Evolutionary conservation across 1,140 invertebrate species (phyloP), one percentile per base, ranked within the genome.

Genomic region (Drosophila repletoides): DNA sequence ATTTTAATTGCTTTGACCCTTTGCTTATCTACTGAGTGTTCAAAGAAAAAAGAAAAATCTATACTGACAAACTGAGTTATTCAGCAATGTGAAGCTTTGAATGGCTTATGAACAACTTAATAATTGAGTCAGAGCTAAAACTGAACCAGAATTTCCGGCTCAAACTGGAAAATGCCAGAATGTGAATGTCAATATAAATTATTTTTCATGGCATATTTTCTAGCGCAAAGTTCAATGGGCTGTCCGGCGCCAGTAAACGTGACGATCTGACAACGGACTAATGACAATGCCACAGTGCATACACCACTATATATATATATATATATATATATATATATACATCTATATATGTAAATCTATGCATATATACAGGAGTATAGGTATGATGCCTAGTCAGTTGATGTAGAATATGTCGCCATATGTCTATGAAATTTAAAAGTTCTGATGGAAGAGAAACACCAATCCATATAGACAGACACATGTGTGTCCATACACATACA

Each of bases 401-500:
- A 5, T 10, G 19, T 34, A n/a, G n/a, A n/a, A 26, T 31, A 17
- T 63, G 59, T 29, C 21, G 38, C 21, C 67, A 64, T 22, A 22
- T 55, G 67, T 77, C 68, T 58, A 69, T 66, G 68, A 72, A 83
- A 86, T 84, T 80, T 71, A 61, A 77, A 71, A 84, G 75, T 80
- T 74, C 70, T 80, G 76, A 80, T 79, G 70, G 34, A n/a, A 14
- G 10, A 33, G 14, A 63, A 19, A n/a, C 12, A 63, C 2, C 29
- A 34, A n/a, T n/a, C n/a, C 17, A 52, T 21, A 61, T 38, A 53
- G n/a, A 36, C 14, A 52, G 7, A 24, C 24, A 48, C 15, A 17
- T 6, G 9, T 5, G 33, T 5, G 14, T 3, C 9, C 2, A 38
- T 7, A 33, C 22, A 41, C 7, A 45, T 12, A 51, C 12, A 55